phyloP scores from a whole-genome alignment of 92 coral and sea anemone genomes.

The Galaxea fascicularis region DNA sequence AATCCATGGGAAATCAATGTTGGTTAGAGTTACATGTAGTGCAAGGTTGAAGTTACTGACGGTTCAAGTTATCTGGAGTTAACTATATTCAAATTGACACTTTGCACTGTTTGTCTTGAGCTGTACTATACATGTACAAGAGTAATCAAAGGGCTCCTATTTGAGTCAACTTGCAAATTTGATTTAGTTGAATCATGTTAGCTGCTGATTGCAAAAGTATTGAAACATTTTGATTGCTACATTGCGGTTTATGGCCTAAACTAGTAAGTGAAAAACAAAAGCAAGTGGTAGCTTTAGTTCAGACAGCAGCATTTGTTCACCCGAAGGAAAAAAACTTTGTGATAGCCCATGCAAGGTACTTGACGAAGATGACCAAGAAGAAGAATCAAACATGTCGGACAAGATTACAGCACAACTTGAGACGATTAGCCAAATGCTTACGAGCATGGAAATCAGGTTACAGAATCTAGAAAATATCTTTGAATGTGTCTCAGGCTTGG shows the following conservation, averaged over 20 bases:
- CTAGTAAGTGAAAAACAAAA: background rate
- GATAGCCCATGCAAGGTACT: background rate
- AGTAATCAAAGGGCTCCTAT: no score
- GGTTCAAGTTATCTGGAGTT: no score
- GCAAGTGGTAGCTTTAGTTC: background rate
- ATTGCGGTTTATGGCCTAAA: slow-evolving; percentile 2
- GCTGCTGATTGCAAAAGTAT: no score
- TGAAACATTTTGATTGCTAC: no score
- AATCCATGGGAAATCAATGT: no score
- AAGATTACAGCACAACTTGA: background rate
- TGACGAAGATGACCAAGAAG: background rate
- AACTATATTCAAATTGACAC: no score
- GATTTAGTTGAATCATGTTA: no score
- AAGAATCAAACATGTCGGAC: background rate
- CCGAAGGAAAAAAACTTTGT: background rate
- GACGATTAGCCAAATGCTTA: background rate
- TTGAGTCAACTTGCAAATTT: no score
- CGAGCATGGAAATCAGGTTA: slow-evolving; percentile 4
- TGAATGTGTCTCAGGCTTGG: background rate
- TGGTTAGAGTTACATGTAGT: no score
- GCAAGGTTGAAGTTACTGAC: no score
- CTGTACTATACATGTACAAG: no score
- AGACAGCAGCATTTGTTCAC: background rate
- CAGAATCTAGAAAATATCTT: background rate
- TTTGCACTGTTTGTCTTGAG: no score